A percentile compares a stretch with the other conserved stretches of the same genome.
phyloP scores from a whole-genome alignment of 1,140 invertebrate species.

The Ctenoplectra terminalis region DNA sequence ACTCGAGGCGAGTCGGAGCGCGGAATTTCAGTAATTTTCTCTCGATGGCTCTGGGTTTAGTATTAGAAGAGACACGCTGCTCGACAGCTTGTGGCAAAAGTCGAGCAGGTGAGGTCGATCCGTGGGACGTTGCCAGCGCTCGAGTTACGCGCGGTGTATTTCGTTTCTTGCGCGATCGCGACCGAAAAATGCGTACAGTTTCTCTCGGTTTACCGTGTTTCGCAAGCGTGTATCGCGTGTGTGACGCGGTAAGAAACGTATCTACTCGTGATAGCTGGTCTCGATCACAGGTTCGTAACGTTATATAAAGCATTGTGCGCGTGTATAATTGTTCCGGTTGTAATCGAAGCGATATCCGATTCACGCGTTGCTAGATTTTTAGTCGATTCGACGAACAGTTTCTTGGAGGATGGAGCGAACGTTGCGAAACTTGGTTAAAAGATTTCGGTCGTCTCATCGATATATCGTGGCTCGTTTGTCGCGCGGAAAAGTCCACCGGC shows the following conservation, averaged over 20 bases:
- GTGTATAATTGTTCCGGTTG: constrained; percentile 11
- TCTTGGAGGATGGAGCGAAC: too few species aligned
- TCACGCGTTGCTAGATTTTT: too few species aligned
- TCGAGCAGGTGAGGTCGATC: constrained; percentile 30
- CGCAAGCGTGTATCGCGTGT: constrained; percentile 30
- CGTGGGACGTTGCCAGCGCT: constrained; percentile 36
- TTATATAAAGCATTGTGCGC: background rate
- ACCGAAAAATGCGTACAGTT: constrained; percentile 28
- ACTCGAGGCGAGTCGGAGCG: background rate
- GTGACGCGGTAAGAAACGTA: constrained; percentile 4
- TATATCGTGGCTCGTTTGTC: background rate
- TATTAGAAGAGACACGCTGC: constrained; percentile 46
- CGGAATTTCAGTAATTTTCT: constrained; percentile 56
- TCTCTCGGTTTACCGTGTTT: constrained; percentile 3
- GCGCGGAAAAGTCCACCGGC: constrained; percentile 12
- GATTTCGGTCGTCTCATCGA: background rate
- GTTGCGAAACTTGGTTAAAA: too few species aligned
- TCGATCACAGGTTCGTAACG: too few species aligned
- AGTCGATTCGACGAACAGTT: too few species aligned
- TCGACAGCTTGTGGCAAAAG: constrained; percentile 41
- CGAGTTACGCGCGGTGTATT: constrained; percentile 43
- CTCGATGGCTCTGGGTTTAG: constrained; percentile 50
- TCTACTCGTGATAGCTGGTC: background rate
- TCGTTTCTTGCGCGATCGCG: constrained; percentile 29
- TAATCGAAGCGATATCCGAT: too few species aligned